These are phyloP conservation scores for Nycticorax nycticorax DNA, from an alignment of 2,113 vertebrate species.

Conservation along the genomic window DNA sequence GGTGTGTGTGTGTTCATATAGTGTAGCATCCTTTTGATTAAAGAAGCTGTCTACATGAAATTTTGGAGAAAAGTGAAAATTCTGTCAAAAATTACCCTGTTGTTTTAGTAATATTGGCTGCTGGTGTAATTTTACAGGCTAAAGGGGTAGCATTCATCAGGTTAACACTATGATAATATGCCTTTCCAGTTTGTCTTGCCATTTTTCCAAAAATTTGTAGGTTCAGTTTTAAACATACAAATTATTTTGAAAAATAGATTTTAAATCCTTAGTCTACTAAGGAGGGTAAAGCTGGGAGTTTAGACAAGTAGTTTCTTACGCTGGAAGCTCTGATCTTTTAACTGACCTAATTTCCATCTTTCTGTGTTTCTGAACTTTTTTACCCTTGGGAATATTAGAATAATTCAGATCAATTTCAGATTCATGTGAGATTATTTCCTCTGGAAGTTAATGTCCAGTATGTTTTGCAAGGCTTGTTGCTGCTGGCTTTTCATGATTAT, in stretches of 20 bases:
- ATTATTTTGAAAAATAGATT: background rate
- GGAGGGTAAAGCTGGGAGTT: background rate
- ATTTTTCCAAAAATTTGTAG: background rate
- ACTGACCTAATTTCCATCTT: background rate
- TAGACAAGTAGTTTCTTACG: background rate
- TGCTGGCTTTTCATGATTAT: background rate
- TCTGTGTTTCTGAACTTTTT: background rate
- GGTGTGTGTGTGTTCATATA: too few species aligned
- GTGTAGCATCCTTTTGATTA: background rate
- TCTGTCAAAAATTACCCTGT: background rate
- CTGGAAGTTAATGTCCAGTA: background rate
- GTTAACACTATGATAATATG: background rate
- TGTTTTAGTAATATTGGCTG: background rate
- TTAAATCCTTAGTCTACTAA: background rate
- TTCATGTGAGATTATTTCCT: background rate
- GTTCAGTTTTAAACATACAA: background rate
- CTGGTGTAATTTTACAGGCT: background rate
- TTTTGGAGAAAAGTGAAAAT: background rate
- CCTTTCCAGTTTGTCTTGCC: background rate
- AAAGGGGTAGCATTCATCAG: background rate
- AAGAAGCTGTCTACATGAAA: background rate
- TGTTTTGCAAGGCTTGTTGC: background rate
- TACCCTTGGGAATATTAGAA: background rate
- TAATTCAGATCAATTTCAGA: background rate
- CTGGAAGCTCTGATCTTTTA: background rate